Evolutionary conservation across 2,888 invertebrate species (phyloP).

Genomic region (Gortyna flavago): DNA sequence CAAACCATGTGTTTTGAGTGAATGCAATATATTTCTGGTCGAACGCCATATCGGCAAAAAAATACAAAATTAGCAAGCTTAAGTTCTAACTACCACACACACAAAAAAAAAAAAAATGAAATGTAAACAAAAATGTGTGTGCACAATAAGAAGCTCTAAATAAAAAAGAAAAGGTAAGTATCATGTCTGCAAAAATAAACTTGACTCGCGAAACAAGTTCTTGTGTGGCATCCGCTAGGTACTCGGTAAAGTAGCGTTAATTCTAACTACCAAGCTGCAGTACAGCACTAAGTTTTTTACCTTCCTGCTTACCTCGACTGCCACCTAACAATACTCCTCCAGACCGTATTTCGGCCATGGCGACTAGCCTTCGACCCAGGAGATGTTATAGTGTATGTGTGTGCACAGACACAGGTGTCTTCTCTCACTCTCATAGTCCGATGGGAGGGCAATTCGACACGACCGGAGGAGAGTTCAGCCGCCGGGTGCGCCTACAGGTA

Average conservation of each 20-base stretch:
- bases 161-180: background rate
- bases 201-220: background rate
- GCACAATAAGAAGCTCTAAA: background rate
- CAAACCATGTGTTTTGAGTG: constrained; percentile 1
- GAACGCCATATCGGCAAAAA: background rate
- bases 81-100: background rate
- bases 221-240: background rate
- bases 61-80: background rate
- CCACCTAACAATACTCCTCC: background rate
- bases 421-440: too few relatives aligned
- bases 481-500: background rate
- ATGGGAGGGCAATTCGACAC: too few relatives aligned
- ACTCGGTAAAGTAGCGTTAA: background rate
- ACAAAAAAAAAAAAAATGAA: background rate
- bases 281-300: too few relatives aligned
- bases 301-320: background rate
- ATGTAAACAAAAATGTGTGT: background rate
- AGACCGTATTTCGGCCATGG: background rate
- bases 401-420: background rate
- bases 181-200: background rate
- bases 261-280: too few relatives aligned
- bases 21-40: background rate
- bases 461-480: too few relatives aligned
- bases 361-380: background rate
- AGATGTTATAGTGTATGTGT: background rate